phyloP scores from a whole-genome alignment of 2,797 vertebrate genomes.

The Artibeus lituratus region DNA sequence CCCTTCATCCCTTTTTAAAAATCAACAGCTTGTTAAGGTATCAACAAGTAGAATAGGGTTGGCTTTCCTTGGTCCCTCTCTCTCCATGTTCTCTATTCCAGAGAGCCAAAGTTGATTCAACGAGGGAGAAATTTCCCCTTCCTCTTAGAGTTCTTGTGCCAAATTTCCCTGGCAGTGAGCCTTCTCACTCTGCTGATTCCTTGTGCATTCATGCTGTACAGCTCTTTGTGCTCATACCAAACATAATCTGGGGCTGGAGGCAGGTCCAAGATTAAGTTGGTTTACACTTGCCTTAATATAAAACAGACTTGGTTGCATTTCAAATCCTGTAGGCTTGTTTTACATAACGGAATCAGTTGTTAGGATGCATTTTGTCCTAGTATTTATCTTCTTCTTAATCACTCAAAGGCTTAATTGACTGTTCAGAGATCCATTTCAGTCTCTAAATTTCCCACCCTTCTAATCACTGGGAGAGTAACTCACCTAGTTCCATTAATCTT shows the following conservation, averaged over 20 bases:
- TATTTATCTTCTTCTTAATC: conserved; percentile 66
- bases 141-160: conserved; percentile 61
- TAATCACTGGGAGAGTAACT: conserved; percentile 62
- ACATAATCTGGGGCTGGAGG: conserved; percentile 63
- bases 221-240: conserved; percentile 64
- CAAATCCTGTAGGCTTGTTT: conserved; percentile 67
- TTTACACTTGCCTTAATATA: conserved; percentile 65
- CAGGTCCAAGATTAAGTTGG: conserved; percentile 73
- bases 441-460: conserved; percentile 73
- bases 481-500: conserved; percentile 65
- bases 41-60: conserved; percentile 70
- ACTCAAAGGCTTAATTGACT: conserved; percentile 62
- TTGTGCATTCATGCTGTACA: conserved; percentile 66
- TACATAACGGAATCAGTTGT: conserved; percentile 63
- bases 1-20: conserved; percentile 69
- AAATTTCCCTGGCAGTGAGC: conserved; percentile 66
- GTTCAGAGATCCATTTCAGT: conserved; percentile 64
- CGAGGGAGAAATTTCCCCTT: conserved; percentile 71
- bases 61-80: conserved; percentile 57
- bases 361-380: conserved; percentile 40
- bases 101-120: conserved; percentile 70
- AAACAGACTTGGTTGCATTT: conserved; percentile 68
- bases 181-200: conserved; percentile 48
- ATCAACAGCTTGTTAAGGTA: conserved; percentile 77
- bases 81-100: conserved; percentile 60